Evolutionary conservation across 2,888 invertebrate species (phyloP), one percentile per base, ranked within the genome.

Genomic region (Troglohyphantes excavatus): DNA sequence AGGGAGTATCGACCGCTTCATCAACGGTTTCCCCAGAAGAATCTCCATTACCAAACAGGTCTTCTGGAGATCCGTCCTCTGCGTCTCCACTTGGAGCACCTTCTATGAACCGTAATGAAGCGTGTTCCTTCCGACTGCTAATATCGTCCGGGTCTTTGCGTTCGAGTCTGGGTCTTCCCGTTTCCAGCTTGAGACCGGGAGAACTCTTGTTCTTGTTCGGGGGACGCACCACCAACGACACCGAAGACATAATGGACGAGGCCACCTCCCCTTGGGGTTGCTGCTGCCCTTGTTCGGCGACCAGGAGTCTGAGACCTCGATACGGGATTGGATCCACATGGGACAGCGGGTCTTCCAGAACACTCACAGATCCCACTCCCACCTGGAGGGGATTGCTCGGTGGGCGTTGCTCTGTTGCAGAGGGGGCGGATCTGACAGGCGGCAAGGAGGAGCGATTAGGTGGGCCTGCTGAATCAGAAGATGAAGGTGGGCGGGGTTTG

Each of bases 161-260:
- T 29, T 79, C 53, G 19, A 11, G 11, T 61, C 70, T 21, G n/a
- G 23, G 21, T 17, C 23, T 43, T 65, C 65, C 81, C 39, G 70
- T 70, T 29, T 78, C 85, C 29, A 78, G 26, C n/a, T n/a, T 68
- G 5, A 53, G 65, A 21, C 67, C 26, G 26, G 53, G 13, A 2
- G 85, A 19, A 6, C 27, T 46, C 6, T 67, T 46, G 13, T 29
- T 65, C n/a, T 65, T 73, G 21, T 75, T 76, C 17, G 67, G 33
- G 11, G 88, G 86, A 21, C 90, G 72, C 9, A 90, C 76, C 7
- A 90, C 85, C 11, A 90, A 39, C 11, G 85, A 85, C 1, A 90
- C 90, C 2, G 79, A 90, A 1, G 90, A 85, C 84, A 85, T 79
- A 21, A 90, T 85, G 21, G 90, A 83, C 9, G 89, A 85, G 0